phyloP scores from a whole-genome alignment of 2,113 vertebrate species.

The Saccopteryx leptura region DNA sequence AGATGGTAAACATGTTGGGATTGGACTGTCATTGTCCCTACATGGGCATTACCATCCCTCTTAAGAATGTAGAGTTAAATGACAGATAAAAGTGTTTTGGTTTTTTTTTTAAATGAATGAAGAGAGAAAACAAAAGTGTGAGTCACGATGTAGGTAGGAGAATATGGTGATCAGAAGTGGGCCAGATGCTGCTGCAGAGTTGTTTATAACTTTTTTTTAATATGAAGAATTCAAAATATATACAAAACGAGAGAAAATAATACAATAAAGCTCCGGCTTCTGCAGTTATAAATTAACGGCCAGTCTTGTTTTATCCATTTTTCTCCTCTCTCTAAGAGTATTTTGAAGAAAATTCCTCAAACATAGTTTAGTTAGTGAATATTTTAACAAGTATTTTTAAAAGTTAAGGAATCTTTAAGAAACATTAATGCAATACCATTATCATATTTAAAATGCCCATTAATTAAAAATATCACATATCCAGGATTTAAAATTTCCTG shows the following conservation, averaged over 20 bases:
- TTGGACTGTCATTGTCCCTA: not conserved
- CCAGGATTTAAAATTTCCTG: not conserved
- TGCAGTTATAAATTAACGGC: not conserved
- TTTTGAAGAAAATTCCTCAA: conserved; percentile 48
- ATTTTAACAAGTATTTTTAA: not conserved
- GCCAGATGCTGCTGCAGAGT: not conserved
- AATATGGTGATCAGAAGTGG: not conserved
- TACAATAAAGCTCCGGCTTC: not conserved
- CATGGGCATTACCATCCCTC: not conserved
- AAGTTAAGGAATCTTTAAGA: conserved; percentile 10
- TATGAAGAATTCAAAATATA: not conserved
- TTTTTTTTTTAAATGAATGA: not conserved
- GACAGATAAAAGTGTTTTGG: not conserved
- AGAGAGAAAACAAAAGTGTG: not conserved
- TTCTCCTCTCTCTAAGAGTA: not conserved
- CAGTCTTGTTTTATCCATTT: not conserved
- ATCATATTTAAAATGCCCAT: not conserved
- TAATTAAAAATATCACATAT: not conserved
- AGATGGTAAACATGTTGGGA: not conserved
- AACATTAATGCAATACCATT: not conserved
- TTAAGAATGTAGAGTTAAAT: not conserved
- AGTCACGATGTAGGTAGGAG: not conserved
- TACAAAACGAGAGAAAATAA: not conserved
- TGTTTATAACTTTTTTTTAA: conserved; percentile 18
- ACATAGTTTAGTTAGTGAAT: conserved; percentile 4